Base-by-base conservation (phyloP, 2,888 invertebrate species). In the Tetragonula carbonaria region DNA sequence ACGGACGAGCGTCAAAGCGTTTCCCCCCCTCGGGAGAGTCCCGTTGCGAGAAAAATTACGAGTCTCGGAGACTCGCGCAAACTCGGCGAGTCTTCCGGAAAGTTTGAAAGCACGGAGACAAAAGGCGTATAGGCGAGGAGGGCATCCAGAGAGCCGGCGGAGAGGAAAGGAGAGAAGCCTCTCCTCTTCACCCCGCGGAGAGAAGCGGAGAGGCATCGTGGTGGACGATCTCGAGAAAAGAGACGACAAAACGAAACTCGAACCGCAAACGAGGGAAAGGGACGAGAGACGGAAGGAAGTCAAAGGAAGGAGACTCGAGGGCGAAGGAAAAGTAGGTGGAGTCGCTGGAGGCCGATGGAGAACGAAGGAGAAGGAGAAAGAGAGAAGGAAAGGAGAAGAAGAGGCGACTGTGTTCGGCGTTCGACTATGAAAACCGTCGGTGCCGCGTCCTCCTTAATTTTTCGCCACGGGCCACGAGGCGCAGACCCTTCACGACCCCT, bases 371-470 rank as follows among this genome's bases (percentile, higher is more conserved):
- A 38, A 59, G 38, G 45, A 45, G 4, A n/a, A 3, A n/a, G 14
- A 45, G 5, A 66, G 66, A 62, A 38, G 21, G 18, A 63, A 16
- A 53, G 33, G 16, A 14, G 18, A 23, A 28, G 14, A 63, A 13
- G 16, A 2, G 21, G 18, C 45, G 63, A 63, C 38, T 68, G 57
- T 45, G 68, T 21, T 53, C 23, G 59, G 28, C 66, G 71, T 78
- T 74, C 23, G 8, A 23, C 66, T 70, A 63, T 11, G 72, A 77
- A 76, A 78, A 78, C 53, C 66, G 62, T 51, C 53, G 38, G 57
- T 59, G 45, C 70, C 59, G 16, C 71, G 66, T 63, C 8, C 73
- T 76, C 67, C 66, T 80, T 85, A 80, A 80, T 84, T 84, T 76
- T 80, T 78, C 77, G 77, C 72, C 72, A 71, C 66, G 57, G 72